Evolutionary conservation across 2,888 invertebrate species (phyloP).

Genomic region (Drosophila robusta): DNA sequence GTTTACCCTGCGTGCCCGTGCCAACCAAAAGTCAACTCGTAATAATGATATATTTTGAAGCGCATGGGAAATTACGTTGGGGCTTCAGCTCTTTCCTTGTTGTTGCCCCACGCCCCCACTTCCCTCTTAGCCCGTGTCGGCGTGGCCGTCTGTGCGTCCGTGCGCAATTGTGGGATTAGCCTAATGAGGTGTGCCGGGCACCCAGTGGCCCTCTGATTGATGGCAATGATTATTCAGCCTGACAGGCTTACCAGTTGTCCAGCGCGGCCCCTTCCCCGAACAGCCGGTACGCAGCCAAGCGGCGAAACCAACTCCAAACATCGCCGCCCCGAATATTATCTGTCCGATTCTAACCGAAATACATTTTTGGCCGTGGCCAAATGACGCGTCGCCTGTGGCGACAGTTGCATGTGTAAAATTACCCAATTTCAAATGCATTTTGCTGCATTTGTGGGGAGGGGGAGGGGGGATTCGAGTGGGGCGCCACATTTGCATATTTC

Average conservation of each 20-base stretch:
- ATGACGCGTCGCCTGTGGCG: slow-evolving; percentile 56
- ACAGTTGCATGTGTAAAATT: slow-evolving; percentile 69
- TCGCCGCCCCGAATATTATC: slow-evolving; percentile 54
- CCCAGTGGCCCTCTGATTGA: slow-evolving; percentile 66
- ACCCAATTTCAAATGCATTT: slow-evolving; percentile 75
- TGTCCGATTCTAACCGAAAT: slow-evolving; percentile 57
- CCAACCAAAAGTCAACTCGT: slow-evolving; percentile 60
- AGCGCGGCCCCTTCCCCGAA: background rate
- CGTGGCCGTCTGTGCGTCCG: slow-evolving; percentile 50
- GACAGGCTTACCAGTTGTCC: slow-evolving; percentile 60
- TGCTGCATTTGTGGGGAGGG: slow-evolving; percentile 53
- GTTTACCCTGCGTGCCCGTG: background rate
- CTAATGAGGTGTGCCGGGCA: slow-evolving; percentile 75
- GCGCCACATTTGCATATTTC: slow-evolving; percentile 66
- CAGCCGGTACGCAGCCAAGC: slow-evolving; percentile 8
- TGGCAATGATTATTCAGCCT: slow-evolving; percentile 75
- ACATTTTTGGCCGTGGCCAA: slow-evolving; percentile 56
- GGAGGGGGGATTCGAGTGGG: background rate
- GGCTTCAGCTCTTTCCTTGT: slow-evolving; percentile 16
- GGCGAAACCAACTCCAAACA: slow-evolving; percentile 31
- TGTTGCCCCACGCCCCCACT: no score
- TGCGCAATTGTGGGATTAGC: slow-evolving; percentile 75
- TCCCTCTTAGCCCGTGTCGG: background rate
- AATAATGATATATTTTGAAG: slow-evolving; percentile 69
- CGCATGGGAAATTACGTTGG: slow-evolving; percentile 53